phyloP scores from a whole-genome alignment of 1,140 invertebrate species.

The Lucilia cuprina region DNA sequence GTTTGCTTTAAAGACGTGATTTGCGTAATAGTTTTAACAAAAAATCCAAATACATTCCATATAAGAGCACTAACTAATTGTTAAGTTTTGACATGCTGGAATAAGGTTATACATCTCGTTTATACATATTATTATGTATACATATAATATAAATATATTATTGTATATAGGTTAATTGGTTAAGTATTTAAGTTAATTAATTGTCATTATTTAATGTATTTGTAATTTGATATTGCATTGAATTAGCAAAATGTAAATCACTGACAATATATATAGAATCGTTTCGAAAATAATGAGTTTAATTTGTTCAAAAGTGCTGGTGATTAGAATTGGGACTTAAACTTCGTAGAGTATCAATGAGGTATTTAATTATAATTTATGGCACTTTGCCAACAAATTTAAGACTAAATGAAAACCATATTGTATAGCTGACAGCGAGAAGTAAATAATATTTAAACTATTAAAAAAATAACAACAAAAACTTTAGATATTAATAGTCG shows the following conservation, averaged over 20 bases:
- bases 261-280: not conserved
- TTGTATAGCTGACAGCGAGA: too few species aligned
- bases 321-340: not conserved
- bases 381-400: too few species aligned
- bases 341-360: not conserved
- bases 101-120: too few species aligned
- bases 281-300: not conserved
- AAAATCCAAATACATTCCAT: not conserved
- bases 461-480: too few species aligned
- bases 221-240: not conserved
- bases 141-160: too few species aligned
- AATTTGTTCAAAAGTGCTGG: not conserved
- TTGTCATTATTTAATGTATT: not conserved
- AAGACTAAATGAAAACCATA: too few species aligned
- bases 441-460: too few species aligned
- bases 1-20: not conserved
- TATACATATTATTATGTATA: too few species aligned
- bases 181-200: constrained; percentile 8
- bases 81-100: too few species aligned
- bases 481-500: too few species aligned
- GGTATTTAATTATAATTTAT: not conserved
- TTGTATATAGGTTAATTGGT: not conserved
- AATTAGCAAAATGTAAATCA: not conserved
- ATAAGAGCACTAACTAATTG: too few species aligned
- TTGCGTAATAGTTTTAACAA: not conserved